phyloP scores from a whole-genome alignment of 2,113 vertebrate species.

The Hippocampus zosterae region DNA sequence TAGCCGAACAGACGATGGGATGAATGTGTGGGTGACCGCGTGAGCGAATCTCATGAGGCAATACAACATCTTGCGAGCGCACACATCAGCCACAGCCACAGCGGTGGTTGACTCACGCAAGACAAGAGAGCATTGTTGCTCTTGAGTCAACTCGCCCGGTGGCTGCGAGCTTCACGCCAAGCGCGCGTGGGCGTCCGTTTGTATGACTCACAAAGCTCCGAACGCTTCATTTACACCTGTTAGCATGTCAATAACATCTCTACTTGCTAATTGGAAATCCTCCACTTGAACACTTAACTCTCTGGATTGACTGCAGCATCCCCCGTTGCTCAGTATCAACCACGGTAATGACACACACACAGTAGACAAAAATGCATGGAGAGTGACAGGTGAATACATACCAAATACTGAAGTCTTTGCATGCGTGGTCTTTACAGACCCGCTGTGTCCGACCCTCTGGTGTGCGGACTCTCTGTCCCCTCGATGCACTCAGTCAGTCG shows the following conservation, averaged over 20 bases:
- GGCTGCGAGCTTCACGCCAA: slow-evolving; percentile 43
- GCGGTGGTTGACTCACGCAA: background rate
- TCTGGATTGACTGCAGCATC: background rate
- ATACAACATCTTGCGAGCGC: background rate
- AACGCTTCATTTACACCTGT: slow-evolving; percentile 59
- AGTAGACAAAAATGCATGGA: background rate
- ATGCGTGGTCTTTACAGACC: background rate
- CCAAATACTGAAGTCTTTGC: background rate
- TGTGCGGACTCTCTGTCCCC: slow-evolving; percentile 16
- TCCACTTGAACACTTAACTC: background rate
- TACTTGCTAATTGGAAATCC: background rate
- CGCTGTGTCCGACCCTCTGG: background rate
- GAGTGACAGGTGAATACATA: background rate
- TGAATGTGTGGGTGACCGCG: background rate
- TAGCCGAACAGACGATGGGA: background rate
- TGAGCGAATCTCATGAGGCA: background rate
- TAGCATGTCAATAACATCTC: slow-evolving; percentile 61
- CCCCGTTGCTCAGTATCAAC: no score
- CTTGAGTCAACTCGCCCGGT: background rate
- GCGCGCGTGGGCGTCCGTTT: slow-evolving; percentile 56
- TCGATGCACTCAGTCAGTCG: slow-evolving; percentile 37
- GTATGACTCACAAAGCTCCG: slow-evolving; percentile 33
- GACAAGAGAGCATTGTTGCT: background rate
- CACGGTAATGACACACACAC: background rate
- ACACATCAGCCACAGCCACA: background rate